Evolutionary conservation across 2,888 invertebrate genomes (phyloP), one percentile per base, ranked within the genome.

Genomic region (Tortrix viridana): DNA sequence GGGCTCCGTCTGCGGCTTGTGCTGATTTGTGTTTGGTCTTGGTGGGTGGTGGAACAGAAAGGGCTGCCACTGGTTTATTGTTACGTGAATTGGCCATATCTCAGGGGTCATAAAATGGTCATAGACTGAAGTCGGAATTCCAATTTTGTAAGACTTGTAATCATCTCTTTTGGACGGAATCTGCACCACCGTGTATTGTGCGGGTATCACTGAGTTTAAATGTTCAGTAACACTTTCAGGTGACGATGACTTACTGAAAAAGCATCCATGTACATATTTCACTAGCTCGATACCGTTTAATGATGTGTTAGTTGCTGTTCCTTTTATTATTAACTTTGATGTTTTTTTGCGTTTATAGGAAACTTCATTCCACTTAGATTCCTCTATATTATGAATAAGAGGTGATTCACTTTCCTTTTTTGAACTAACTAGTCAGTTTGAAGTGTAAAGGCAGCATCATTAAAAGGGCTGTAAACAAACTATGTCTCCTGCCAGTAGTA

Each of bases 41-140:
- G 37, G 0, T 2, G 7, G 1, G 1, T 37, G 4, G 12, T 7
- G 1, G 37, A 38, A 5, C 12, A 50, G 50, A 50, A 50, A 50
- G 50, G 50, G 50, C 50, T 50, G 50, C 50, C 50, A 50, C 14
- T 50, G 37, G 5, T 50, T 50, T 2, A 50, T 50, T 14, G 18
- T 9, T 9, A 50, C 50, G 14, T 50, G 50, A 5, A 50, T 5
- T 19, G 50, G 50, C 50, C 50, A 50, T 6, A 19, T 37, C 5
- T 18, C 18, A 5, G 50, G 37, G 1, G 19, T 14, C 12, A 9
- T 50, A 1, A 50, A 16, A 37, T 37, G n/a, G 1, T 50, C 50
- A 5, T 19, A 50, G 4, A 50, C 20, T 2, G 50, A 20, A 19
- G 20, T 14, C 12, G 46, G 46, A 3, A 46, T 46, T 2, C 46